Percentiles rank a stretch among this genome's conserved stretches.
Evolutionary conservation across 2,797 vertebrate species (phyloP).

Genomic region (Helicolenus hilgendorfi): DNA sequence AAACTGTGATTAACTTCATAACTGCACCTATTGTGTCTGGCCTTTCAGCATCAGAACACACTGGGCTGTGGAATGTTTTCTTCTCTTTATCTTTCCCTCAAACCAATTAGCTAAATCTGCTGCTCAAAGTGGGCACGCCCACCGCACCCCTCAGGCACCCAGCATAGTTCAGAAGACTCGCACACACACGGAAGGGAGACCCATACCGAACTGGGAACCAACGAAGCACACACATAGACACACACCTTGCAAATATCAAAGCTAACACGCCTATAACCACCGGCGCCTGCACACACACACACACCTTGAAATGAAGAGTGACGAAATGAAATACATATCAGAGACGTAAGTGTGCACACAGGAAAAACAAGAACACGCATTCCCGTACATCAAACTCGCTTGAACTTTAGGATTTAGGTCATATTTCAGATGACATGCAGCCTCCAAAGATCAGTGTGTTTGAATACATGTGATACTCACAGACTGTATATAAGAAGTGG

Average conservation of each 20-base stretch:
- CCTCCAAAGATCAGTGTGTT: neutral
- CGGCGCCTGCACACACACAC: neutral
- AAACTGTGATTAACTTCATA: neutral
- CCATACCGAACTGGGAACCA: neutral
- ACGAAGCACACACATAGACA: neutral
- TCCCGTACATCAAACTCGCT: neutral
- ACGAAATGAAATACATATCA: neutral
- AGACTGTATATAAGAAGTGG: neutral
- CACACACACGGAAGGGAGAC: neutral
- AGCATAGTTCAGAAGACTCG: neutral
- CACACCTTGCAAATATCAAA: slow-evolving; percentile 27
- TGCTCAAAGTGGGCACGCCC: slow-evolving; percentile 2
- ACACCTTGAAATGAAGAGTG: neutral
- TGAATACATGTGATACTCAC: neutral
- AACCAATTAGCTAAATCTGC: slow-evolving; percentile 29
- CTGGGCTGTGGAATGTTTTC: slow-evolving; percentile 2
- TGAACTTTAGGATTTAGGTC: neutral
- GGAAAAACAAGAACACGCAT: neutral
- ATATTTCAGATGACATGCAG: neutral
- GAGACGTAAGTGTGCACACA: neutral
- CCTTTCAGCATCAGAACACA: neutral
- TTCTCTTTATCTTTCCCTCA: slow-evolving; percentile 17
- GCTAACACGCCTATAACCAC: neutral
- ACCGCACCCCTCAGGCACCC: neutral
- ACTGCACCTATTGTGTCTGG: neutral